Evolutionary conservation across 2,797 vertebrate genomes (phyloP).

Genomic region (Sciurus carolinensis): DNA sequence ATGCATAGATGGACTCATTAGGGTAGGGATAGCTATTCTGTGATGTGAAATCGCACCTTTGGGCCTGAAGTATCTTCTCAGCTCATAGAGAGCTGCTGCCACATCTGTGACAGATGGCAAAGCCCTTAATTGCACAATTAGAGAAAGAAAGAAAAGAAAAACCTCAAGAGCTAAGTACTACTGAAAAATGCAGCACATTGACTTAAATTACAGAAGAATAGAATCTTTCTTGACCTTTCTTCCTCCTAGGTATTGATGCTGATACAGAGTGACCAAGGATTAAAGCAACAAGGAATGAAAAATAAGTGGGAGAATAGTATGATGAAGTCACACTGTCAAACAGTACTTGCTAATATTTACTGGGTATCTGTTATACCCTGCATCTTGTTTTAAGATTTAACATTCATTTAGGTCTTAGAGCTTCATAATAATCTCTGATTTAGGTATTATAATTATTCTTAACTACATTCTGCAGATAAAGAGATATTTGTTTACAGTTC

Average conservation of each 20-base stretch:
- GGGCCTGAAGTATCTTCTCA: slow-evolving; percentile 22
- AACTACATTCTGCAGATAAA: not conserved
- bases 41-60: not conserved
- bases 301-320: not conserved
- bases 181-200: not conserved
- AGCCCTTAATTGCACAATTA: not conserved
- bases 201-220: not conserved
- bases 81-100: not conserved
- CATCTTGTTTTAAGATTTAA: slow-evolving; percentile 29
- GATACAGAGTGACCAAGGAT: not conserved
- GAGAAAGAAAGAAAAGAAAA: not conserved
- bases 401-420: not conserved
- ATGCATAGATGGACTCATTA: not conserved
- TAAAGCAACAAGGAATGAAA: not conserved
- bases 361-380: not conserved
- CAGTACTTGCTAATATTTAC: not conserved
- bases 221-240: not conserved
- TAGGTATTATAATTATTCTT: not conserved
- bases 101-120: slow-evolving; percentile 47
- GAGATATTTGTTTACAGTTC: slow-evolving; percentile 30
- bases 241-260: not conserved
- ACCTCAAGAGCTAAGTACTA: not conserved
- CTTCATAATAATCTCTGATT: not conserved
- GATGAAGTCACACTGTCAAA: not conserved
- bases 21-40: not conserved